These are phyloP conservation scores for Drosophila busckii DNA, from an alignment of 1,140 invertebrate species.

Conservation along the genomic window DNA sequence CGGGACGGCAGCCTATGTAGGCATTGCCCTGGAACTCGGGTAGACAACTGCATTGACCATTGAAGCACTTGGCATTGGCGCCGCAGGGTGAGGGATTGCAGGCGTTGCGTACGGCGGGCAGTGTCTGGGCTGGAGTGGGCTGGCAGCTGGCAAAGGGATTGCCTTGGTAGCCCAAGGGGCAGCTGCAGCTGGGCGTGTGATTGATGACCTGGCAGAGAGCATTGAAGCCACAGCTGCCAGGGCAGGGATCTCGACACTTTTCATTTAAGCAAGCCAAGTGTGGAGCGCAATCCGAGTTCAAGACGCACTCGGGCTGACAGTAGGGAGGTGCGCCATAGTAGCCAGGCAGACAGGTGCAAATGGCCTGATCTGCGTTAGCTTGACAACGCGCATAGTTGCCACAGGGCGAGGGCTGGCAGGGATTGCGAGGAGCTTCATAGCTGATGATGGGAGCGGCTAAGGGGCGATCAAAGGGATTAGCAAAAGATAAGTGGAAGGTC, in stretches of 20 bases:
- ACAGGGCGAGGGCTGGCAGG: slow-evolving; percentile 88
- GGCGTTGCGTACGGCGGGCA: slow-evolving; percentile 70
- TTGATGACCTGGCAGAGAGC: slow-evolving; percentile 91
- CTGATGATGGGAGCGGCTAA: slow-evolving; percentile 38
- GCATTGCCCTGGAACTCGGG: slow-evolving; percentile 88
- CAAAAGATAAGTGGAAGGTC: no score
- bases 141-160: slow-evolving; percentile 88
- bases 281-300: slow-evolving; percentile 87
- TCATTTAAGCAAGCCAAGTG: slow-evolving; percentile 85
- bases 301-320: slow-evolving; percentile 87
- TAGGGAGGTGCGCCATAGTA: slow-evolving; percentile 87
- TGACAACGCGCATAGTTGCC: slow-evolving; percentile 89
- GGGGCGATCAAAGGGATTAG: not conserved
- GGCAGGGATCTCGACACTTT: slow-evolving; percentile 88
- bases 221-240: slow-evolving; percentile 88
- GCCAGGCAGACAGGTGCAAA: slow-evolving; percentile 86
- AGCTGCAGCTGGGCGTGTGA: slow-evolving; percentile 91
- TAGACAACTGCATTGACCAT: slow-evolving; percentile 80
- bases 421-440: slow-evolving; percentile 79
- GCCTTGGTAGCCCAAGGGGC: slow-evolving; percentile 86
- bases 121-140: slow-evolving; percentile 55
- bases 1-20: slow-evolving; percentile 86
- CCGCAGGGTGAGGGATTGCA: slow-evolving; percentile 86
- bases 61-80: slow-evolving; percentile 82
- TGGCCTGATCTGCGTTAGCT: slow-evolving; percentile 83